These are phyloP conservation scores for Tuta absoluta DNA, from an alignment of 2,888 invertebrate species.

Conservation along the genomic window DNA sequence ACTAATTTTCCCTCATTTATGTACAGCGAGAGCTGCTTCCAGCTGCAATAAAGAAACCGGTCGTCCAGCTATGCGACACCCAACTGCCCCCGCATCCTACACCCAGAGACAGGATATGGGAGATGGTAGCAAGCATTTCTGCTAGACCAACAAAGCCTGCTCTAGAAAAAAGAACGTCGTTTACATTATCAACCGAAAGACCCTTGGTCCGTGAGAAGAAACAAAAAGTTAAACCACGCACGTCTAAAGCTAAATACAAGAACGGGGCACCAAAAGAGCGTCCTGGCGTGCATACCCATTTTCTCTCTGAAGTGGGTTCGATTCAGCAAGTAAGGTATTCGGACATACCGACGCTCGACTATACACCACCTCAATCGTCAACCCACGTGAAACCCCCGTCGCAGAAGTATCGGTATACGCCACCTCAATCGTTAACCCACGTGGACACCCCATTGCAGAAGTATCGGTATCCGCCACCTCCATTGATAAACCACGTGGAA, in stretches of 20 bases:
- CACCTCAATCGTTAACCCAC: too few species aligned
- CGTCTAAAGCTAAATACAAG: background rate
- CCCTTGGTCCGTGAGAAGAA: background rate
- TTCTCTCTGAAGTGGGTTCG: background rate
- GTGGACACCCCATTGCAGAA: too few species aligned
- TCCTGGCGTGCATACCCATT: background rate
- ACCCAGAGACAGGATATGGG: constrained; percentile 5
- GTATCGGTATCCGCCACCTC: background rate
- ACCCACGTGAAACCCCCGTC: background rate
- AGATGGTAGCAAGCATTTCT: background rate
- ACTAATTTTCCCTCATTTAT: background rate
- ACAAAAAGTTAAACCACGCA: background rate
- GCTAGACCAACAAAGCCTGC: background rate
- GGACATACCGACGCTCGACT: background rate
- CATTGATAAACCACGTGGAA: background rate
- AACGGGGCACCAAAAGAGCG: background rate
- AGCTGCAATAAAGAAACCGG: constrained; percentile 19
- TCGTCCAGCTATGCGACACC: background rate
- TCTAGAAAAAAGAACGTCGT: background rate
- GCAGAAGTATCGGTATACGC: too few species aligned
- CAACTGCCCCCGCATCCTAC: background rate
- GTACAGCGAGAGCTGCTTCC: constrained; percentile 26
- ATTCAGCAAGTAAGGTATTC: background rate
- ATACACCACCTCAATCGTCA: background rate
- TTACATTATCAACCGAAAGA: background rate